Evolutionary conservation across 1,140 invertebrate genomes (phyloP).

Genomic region (Platyscapa corneri): DNA sequence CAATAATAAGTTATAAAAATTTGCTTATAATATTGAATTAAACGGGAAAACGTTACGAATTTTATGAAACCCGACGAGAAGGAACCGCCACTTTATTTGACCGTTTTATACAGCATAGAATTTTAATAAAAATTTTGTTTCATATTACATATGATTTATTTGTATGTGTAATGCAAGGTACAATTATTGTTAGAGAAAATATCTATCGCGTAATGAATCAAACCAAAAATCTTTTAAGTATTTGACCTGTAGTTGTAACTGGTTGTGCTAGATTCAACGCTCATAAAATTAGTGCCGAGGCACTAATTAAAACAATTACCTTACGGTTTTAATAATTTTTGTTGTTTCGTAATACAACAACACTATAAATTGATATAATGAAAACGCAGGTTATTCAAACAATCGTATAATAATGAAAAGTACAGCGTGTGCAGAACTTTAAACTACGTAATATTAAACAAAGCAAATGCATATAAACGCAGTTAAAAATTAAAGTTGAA

Average conservation of each 20-base stretch:
- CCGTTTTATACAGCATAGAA: too few relatives aligned
- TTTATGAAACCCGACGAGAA: background rate
- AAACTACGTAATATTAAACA: background rate
- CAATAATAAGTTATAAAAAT: background rate
- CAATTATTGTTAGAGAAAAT: background rate
- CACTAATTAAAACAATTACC: constrained; percentile 33
- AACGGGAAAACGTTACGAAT: too few relatives aligned
- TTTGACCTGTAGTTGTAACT: constrained; percentile 15
- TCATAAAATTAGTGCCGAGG: constrained; percentile 25
- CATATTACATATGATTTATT: too few relatives aligned
- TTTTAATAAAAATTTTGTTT: too few relatives aligned
- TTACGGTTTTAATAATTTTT: constrained; percentile 4
- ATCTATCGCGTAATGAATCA: background rate
- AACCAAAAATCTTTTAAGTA: background rate
- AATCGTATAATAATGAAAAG: background rate
- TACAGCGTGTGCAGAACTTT: background rate
- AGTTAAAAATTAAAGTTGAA: background rate
- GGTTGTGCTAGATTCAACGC: constrained; percentile 17
- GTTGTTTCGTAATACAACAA: constrained; percentile 16
- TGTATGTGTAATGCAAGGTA: background rate
- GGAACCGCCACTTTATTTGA: too few relatives aligned
- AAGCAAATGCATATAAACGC: background rate
- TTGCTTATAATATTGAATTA: background rate
- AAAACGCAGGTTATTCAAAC: background rate
- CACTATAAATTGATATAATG: background rate